A percentile compares a stretch with the other conserved stretches of the same genome.
Conservation (phyloP, 2,888 invertebrate genomes). For the Orchesellides sinensis region DNA sequence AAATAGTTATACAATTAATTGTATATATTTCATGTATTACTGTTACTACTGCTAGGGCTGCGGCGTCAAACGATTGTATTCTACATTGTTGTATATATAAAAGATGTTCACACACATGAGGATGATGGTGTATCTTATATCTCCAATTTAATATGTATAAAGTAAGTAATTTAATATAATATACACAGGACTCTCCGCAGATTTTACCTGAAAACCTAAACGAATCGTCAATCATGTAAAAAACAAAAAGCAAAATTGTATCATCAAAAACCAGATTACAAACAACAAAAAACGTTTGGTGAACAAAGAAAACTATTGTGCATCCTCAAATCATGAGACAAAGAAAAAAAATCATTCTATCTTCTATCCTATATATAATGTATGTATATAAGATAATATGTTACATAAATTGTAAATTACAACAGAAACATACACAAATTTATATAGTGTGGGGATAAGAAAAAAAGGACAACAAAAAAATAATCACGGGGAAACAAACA, state of each 20-base stretch:
- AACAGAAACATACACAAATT: too few relatives aligned
- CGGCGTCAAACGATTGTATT: constrained; percentile 25
- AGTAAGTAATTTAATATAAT: neutral
- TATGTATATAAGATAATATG: too few relatives aligned
- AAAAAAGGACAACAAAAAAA: constrained; percentile 40
- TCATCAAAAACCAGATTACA: constrained; percentile 6
- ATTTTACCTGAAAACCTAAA: constrained; percentile 47
- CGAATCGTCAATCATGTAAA: constrained; percentile 12
- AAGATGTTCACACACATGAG: constrained; percentile 1
- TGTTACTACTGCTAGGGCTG: constrained; percentile 10
- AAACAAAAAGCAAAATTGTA: neutral
- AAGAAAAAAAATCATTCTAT: constrained; percentile 2
- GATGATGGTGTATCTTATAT: constrained; percentile 3
- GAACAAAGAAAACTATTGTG: neutral
- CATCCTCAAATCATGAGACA: neutral
- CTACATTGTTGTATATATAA: constrained; percentile 45
- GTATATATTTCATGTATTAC: constrained; percentile 8
- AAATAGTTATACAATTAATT: neutral
- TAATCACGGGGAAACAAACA: constrained; percentile 52
- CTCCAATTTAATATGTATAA: neutral
- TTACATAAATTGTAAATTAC: too few relatives aligned
- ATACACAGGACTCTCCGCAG: constrained; percentile 31
- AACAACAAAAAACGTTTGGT: neutral
- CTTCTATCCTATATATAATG: constrained; percentile 1
- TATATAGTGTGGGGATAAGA: too few relatives aligned